Conservation (phyloP, 1,140 invertebrate genomes). For the Zelostemma sp. region DNA sequence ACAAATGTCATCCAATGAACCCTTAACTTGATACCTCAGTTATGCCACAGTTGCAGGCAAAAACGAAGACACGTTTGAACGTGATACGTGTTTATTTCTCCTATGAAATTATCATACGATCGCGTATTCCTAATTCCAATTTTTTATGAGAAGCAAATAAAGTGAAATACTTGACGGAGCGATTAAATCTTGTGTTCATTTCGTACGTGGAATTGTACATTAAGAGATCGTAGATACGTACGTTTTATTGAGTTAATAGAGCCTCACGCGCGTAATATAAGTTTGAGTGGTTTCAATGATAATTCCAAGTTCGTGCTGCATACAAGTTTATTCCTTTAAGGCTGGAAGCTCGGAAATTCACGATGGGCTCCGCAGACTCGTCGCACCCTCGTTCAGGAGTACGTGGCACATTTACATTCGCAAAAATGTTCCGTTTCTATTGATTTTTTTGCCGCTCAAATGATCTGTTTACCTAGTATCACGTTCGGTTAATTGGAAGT, state of each 20-base stretch:
- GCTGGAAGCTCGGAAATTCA: slow-evolving; percentile 10
- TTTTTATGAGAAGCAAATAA: no score
- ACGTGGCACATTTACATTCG: slow-evolving; percentile 34
- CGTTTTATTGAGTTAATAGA: slow-evolving; percentile 46
- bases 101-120: no score
- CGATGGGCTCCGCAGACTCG: slow-evolving; percentile 18
- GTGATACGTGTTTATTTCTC: no score
- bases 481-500: neutral
- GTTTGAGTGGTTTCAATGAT: slow-evolving; percentile 44
- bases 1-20: slow-evolving; percentile 50
- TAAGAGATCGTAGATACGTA: slow-evolving; percentile 44
- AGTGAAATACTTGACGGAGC: slow-evolving; percentile 13
- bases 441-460: no score
- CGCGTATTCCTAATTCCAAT: no score
- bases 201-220: slow-evolving; percentile 24
- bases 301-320: slow-evolving; percentile 43
- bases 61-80: no score
- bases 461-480: slow-evolving; percentile 33
- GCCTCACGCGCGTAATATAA: slow-evolving; percentile 44
- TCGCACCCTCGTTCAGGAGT: neutral
- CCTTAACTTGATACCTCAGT: slow-evolving; percentile 48
- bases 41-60: slow-evolving; percentile 7
- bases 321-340: slow-evolving; percentile 26
- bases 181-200: slow-evolving; percentile 43
- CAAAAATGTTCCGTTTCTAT: slow-evolving; percentile 35